Evolutionary conservation across 2,888 invertebrate species (phyloP), one percentile per base, ranked within the genome.

Genomic region (Stomorhina lunata): DNA sequence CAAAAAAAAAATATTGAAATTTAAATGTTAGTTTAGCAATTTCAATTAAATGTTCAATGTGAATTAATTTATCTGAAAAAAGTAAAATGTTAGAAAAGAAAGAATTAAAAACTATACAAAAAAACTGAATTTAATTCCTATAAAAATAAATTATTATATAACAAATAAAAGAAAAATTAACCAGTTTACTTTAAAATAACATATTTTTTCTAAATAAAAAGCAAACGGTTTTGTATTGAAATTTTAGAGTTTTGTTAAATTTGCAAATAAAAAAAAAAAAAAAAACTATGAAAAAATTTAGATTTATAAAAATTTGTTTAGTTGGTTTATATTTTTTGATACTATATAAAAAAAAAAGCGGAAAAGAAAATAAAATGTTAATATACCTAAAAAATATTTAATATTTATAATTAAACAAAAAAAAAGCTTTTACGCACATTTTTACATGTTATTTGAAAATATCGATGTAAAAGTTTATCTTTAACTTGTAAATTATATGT

Each of bases 181-280:
- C 77, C 68, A 77, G 69, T 63, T 77, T 77, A 77, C 69, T 77
- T 77, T 77, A 63, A 32, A 63, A 59, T 34, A 20, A 37, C 17
- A 63, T 9, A 37, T n/a, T 27, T 50, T 27, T 50, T 27, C 27
- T 59, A 7, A 10, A 40, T 22, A 12, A 45, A 59, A 48, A 5
- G 9, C 3, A 17, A 59, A n/a, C n/a, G n/a, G n/a, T n/a, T 48
- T 29, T 43, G 20, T 10, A 55, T 17, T 5, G 4, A 7, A 15
- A 0, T 45, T 45, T 55, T 53, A 27, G 9, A n/a, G n/a, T n/a
- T 61, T 50, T 20, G 2, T 10, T 10, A 17, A 50, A 37, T n/a
- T 25, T 45, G n/a, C n/a, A n/a, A n/a, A n/a, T n/a, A n/a, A n/a
- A n/a, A n/a, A n/a, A n/a, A n/a, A n/a, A n/a, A n/a, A n/a, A n/a